Percentiles rank a stretch among this genome's conserved stretches.
Evolutionary conservation across 2,888 invertebrate genomes (phyloP).

Genomic region (Pollenia angustigena): DNA sequence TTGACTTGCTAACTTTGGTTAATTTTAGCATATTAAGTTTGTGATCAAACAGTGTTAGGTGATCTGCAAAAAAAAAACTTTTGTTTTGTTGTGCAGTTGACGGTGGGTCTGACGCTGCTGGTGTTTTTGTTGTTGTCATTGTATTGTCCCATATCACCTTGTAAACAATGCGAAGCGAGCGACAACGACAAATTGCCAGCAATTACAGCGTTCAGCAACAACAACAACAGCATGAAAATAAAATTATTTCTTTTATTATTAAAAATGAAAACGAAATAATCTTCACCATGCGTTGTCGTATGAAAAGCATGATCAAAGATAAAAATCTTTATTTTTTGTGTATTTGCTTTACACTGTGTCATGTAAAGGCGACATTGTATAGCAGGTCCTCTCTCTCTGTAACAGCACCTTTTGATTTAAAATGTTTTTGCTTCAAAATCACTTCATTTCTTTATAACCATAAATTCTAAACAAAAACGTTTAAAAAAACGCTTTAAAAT

Average conservation of each 20-base stretch:
- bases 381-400: background rate
- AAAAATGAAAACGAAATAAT: slow-evolving; percentile 50
- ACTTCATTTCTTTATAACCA: slow-evolving; percentile 45
- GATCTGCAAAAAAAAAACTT: slow-evolving; percentile 55
- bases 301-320: slow-evolving; percentile 39
- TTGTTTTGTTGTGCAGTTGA: slow-evolving; percentile 33
- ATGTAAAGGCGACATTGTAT: slow-evolving; percentile 29
- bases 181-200: slow-evolving; percentile 82
- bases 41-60: slow-evolving; percentile 61
- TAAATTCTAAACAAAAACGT: slow-evolving; percentile 16
- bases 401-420: slow-evolving; percentile 37
- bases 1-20: slow-evolving; percentile 34
- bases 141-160: slow-evolving; percentile 63
- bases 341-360: background rate
- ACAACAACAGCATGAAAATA: slow-evolving; percentile 28
- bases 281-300: slow-evolving; percentile 31
- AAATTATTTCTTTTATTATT: slow-evolving; percentile 60
- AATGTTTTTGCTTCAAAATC: slow-evolving; percentile 43
- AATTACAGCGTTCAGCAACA: slow-evolving; percentile 77
- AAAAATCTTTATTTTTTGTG: slow-evolving; percentile 25
- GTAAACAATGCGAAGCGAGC: slow-evolving; percentile 73
- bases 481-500: background rate
- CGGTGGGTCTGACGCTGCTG: background rate
- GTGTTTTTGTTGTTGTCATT: slow-evolving; percentile 39
- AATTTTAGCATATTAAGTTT: slow-evolving; percentile 49